These are phyloP conservation scores for Drosophila tanythrix DNA, from an alignment of 2,888 invertebrate genomes.

Conservation along the genomic window DNA sequence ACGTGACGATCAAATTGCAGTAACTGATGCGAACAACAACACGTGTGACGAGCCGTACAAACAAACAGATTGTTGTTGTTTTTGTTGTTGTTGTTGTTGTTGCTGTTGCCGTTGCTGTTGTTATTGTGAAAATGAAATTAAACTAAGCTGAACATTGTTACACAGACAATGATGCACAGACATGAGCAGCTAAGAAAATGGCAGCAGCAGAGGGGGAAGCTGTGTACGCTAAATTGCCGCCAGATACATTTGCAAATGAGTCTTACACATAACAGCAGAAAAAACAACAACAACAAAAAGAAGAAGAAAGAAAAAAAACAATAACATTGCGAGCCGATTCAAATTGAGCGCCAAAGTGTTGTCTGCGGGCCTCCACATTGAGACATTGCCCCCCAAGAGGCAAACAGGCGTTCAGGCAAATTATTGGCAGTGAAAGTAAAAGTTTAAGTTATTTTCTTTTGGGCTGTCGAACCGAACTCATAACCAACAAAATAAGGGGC, in stretches of 20 bases:
- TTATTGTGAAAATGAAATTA: slow-evolving; percentile 76
- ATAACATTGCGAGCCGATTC: slow-evolving; percentile 55
- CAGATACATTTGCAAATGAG: slow-evolving; percentile 75
- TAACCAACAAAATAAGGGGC: slow-evolving; percentile 18
- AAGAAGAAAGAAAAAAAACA: slow-evolving; percentile 34
- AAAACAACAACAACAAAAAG: slow-evolving; percentile 10
- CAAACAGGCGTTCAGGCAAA: slow-evolving; percentile 59
- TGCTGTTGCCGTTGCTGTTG: slow-evolving; percentile 43
- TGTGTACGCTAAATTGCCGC: slow-evolving; percentile 67
- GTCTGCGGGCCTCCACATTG: slow-evolving; percentile 36
- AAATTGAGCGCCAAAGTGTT: slow-evolving; percentile 62
- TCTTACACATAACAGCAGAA: slow-evolving; percentile 51
- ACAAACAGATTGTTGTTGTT: slow-evolving; percentile 17
- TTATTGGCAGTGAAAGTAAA: slow-evolving; percentile 84
- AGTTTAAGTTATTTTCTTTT: slow-evolving; percentile 70
- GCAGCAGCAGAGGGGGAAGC: slow-evolving; percentile 4
- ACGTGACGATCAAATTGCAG: slow-evolving; percentile 75
- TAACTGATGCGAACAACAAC: slow-evolving; percentile 45
- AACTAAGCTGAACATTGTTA: slow-evolving; percentile 51
- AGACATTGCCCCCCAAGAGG: slow-evolving; percentile 30
- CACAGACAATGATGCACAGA: slow-evolving; percentile 58
- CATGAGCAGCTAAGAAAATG: slow-evolving; percentile 18
- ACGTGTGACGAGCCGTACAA: slow-evolving; percentile 54
- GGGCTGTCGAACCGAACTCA: slow-evolving; percentile 67
- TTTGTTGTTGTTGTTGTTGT: slow-evolving; percentile 20